Evolutionary conservation across 2,888 invertebrate genomes (phyloP).

Genomic region (Heteromurus nitidus): DNA sequence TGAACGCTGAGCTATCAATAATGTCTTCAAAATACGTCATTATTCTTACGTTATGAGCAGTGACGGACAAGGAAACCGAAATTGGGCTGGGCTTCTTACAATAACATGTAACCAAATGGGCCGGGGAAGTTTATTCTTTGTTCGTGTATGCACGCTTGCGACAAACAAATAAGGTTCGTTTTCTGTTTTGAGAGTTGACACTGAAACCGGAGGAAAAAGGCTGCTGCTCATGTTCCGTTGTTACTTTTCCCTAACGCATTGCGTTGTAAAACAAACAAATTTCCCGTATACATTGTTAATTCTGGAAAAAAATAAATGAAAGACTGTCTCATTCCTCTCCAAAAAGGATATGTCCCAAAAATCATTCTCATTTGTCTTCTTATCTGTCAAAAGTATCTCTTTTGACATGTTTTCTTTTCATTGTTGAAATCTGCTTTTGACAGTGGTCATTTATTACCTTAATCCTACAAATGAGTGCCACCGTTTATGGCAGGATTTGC

Average conservation of each 20-base stretch:
- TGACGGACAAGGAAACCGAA: conserved; percentile 12
- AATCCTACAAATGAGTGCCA: conserved; percentile 55
- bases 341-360: conserved; percentile 57
- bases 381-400: conserved; percentile 64
- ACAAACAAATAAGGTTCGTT: conserved; percentile 9
- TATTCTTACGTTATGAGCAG: conserved; percentile 8
- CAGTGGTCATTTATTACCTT: conserved; percentile 63
- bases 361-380: conserved; percentile 56
- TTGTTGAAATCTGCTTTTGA: conserved; percentile 64
- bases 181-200: background rate
- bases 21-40: conserved; percentile 15
- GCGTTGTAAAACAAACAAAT: conserved; percentile 53
- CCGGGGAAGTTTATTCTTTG: conserved; percentile 22
- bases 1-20: too few species aligned
- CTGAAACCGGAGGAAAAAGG: background rate
- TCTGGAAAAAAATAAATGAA: conserved; percentile 42
- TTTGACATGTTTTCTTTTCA: conserved; percentile 64
- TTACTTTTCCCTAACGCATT: too few species aligned
- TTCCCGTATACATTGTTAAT: conserved; percentile 20
- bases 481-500: conserved; percentile 53
- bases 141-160: conserved; percentile 15
- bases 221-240: background rate
- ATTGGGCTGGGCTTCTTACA: conserved; percentile 43
- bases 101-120: conserved; percentile 24
- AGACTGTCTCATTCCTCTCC: conserved; percentile 41